Base-by-base conservation (phyloP, 2,888 invertebrate species). In the Drosophila paranaensis region DNA sequence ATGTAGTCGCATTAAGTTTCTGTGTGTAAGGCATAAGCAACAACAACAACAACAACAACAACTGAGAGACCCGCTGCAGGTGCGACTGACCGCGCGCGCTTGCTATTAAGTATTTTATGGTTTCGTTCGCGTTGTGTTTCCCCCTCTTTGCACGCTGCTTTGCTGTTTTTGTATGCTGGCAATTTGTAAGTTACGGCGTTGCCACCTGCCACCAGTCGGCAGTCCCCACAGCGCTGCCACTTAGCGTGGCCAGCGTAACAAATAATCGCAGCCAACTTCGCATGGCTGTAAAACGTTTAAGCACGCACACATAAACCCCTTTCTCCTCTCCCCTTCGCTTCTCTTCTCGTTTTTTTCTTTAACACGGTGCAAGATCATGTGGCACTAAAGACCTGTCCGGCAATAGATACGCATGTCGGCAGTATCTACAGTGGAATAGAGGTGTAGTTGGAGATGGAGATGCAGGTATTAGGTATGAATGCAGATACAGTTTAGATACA, bases 91-190 rank as follows among this genome's bases (percentile, higher is more conserved):
- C 81, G 79, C 57, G 54, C 81, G 79, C 57, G 54, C 63, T 66
- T 57, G 60, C 69, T 71, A 77, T 77, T 82, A 82, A 71, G 72
- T 74, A 79, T 81, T 86, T 81, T 88, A 86, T 88, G 88, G 86
- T 83, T 86, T 86, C 88, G 61, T 71, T 68, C 53, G 60, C 39
- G 48, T 35, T 56, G 33, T 13, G 48, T 48, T 39, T 48, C 14
- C 33, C 33, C 30, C 53, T 33, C 75, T 73, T 72, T 71, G 71
- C 88, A 82, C 76, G 71, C 80, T 70, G 60, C 58, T 60, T 57
- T 14, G 30, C 64, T 56, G 11, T 14, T 50, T 51, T 57, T 20
- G 33, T 42, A 25, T 60, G 60, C 43, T 6, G 42, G 50, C 50
- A 58, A 65, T 53, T 60, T 65, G 50, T 45, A 39, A 60, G 39